Evolutionary conservation across 2,113 vertebrate genomes (phyloP), one percentile per base, ranked within the genome.

Genomic region (Vimba vimba): DNA sequence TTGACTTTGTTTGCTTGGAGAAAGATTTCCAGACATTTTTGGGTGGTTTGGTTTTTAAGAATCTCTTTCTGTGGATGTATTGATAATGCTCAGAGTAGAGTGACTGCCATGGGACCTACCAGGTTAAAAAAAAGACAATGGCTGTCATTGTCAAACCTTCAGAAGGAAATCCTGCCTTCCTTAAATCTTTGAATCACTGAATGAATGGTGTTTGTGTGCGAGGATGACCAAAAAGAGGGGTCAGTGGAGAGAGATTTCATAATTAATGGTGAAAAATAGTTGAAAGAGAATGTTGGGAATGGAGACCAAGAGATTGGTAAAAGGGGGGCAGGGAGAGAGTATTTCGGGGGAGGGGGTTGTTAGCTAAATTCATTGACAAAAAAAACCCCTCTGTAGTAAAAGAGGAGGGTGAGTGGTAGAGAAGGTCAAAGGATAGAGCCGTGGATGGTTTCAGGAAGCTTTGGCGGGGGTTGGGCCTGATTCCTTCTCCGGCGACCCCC

Each of bases 131-230:
- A 71, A 25, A 83, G 74, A 91, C 86, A 89, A 89, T 85, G 84
- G 64, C n/a, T 60, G 76, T 79, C 84, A 86, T 86, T 91, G 89
- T 91, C 86, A 81, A 55, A 45, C 52, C 21, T 0, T 15, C 50
- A 55, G 73, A 84, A 87, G 87, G 89, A 90, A 88, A 83, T 87
- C 87, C 88, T 90, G 86, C 76, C 45, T 73, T 90, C 90, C 86
- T 88, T 93, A 93, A 92, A 2, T 21, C 6, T 57, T 75, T 86
- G 86, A 86, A 79, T 68, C 36, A 83, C 52, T 92, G 91, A 94
- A 93, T 94, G 92, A 93, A 87, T 90, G 69, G 47, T 9, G 74
- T 57, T 82, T 57, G 50, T 88, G 62, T 69, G 82, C 27, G 50
- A n/a, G 45, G 25, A 23, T 43, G 25, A 73, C 45, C 36, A 39